phyloP scores from a whole-genome alignment of 2,113 vertebrate genomes.

The Tinamus guttatus region DNA sequence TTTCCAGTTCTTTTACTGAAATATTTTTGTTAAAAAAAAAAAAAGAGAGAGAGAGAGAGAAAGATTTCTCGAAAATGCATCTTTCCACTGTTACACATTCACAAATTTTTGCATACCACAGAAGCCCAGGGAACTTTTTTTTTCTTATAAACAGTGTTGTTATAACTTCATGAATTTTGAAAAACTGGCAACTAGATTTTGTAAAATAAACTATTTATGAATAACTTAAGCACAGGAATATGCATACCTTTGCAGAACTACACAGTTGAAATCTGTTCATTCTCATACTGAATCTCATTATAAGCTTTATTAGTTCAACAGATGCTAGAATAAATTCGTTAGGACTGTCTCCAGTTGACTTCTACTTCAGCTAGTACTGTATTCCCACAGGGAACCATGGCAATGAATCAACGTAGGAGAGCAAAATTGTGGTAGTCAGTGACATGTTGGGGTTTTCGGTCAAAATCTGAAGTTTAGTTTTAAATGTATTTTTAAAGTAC shows the following conservation, averaged over 20 bases:
- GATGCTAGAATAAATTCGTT: neutral
- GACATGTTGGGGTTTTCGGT: neutral
- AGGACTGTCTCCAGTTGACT: neutral
- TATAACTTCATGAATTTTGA: neutral
- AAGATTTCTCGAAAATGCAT: slow-evolving; percentile 26
- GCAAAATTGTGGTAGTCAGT: neutral
- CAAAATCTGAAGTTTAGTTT: neutral
- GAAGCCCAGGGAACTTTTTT: neutral
- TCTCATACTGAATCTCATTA: neutral
- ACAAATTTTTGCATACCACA: neutral
- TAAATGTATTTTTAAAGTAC: neutral
- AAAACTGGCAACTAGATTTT: neutral
- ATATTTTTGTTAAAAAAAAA: slow-evolving; percentile 12
- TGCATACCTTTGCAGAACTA: neutral
- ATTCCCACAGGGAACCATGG: neutral
- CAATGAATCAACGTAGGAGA: neutral
- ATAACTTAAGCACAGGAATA: neutral
- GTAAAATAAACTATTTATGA: neutral
- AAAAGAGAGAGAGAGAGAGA: neutral
- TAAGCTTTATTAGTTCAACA: neutral
- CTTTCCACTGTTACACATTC: neutral
- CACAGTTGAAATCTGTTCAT: neutral
- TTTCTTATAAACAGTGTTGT: neutral
- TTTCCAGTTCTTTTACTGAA: slow-evolving; percentile 3
- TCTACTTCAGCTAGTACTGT: neutral